Evolutionary conservation across 2,888 invertebrate species (phyloP).

Genomic region (Mylabris sibirica): DNA sequence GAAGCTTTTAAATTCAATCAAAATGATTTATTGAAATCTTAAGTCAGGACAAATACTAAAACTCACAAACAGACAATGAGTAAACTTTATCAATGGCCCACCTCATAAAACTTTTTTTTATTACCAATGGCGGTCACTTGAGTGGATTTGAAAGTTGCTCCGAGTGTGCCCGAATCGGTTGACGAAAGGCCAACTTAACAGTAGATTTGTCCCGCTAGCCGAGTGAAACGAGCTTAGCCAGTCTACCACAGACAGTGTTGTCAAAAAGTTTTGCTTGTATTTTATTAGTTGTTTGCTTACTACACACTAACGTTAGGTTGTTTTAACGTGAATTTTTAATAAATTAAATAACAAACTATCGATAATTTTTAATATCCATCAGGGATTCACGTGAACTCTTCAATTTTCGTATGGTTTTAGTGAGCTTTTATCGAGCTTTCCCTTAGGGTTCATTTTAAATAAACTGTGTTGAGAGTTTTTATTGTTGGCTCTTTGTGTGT

Average conservation of each 20-base stretch:
- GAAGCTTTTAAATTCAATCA: background rate
- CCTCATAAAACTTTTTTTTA: constrained; percentile 2
- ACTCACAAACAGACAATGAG: constrained; percentile 29
- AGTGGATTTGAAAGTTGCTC: constrained; percentile 35
- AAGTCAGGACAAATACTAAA: constrained; percentile 6
- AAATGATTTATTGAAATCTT: background rate
- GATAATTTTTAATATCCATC: background rate
- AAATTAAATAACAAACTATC: background rate
- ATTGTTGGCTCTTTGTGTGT: constrained; percentile 4
- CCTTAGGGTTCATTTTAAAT: background rate
- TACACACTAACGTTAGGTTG: constrained; percentile 18
- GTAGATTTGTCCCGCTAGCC: constrained; percentile 36
- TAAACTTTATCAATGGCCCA: constrained; percentile 23
- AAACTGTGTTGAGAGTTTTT: background rate
- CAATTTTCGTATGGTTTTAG: background rate
- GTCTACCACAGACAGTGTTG: constrained; percentile 11
- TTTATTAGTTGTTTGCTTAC: constrained; percentile 17
- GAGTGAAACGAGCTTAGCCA: constrained; percentile 28
- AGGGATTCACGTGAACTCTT: background rate
- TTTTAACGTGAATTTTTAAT: background rate
- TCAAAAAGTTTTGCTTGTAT: constrained; percentile 21
- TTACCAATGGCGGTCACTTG: constrained; percentile 20
- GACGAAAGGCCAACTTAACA: constrained; percentile 35
- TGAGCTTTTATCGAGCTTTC: background rate
- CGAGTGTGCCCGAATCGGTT: constrained; percentile 31